phyloP scores from a whole-genome alignment of 1,140 invertebrate genomes.

The Bombus sylvicola region DNA sequence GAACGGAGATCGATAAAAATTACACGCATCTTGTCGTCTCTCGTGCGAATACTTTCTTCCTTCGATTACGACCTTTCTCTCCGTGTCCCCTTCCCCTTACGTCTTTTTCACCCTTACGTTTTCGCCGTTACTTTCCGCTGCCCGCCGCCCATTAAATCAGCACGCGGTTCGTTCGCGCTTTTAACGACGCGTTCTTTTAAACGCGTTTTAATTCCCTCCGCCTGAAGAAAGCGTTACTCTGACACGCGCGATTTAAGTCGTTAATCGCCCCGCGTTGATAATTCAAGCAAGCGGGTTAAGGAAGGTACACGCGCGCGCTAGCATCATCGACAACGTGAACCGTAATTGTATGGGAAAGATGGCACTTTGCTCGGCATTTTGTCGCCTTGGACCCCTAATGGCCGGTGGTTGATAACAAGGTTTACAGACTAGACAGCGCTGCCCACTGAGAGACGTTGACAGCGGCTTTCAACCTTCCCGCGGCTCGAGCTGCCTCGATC shows the following conservation, averaged over 20 bases:
- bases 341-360: constrained; percentile 82
- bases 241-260: constrained; percentile 61
- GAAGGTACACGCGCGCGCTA: constrained; percentile 75
- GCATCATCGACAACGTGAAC: constrained; percentile 77
- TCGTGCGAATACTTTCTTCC: neutral
- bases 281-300: constrained; percentile 71
- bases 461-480: constrained; percentile 82
- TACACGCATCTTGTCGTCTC: neutral
- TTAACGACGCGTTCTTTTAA: constrained; percentile 67
- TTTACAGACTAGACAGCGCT: constrained; percentile 78
- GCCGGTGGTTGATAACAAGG: constrained; percentile 82
- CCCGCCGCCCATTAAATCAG: constrained; percentile 50
- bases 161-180: constrained; percentile 57
- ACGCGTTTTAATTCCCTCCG: constrained; percentile 50
- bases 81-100: neutral
- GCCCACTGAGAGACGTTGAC: constrained; percentile 82
- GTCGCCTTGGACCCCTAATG: constrained; percentile 83
- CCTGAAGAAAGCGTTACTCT: constrained; percentile 49
- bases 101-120: neutral
- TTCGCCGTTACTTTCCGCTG: neutral
- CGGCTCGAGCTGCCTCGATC: constrained; percentile 61
- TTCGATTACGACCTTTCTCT: neutral
- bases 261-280: constrained; percentile 61
- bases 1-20: neutral
- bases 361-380: constrained; percentile 82